Evolutionary conservation across 2,113 vertebrate genomes (phyloP).

Genomic region (Monarcha castaneiventris): DNA sequence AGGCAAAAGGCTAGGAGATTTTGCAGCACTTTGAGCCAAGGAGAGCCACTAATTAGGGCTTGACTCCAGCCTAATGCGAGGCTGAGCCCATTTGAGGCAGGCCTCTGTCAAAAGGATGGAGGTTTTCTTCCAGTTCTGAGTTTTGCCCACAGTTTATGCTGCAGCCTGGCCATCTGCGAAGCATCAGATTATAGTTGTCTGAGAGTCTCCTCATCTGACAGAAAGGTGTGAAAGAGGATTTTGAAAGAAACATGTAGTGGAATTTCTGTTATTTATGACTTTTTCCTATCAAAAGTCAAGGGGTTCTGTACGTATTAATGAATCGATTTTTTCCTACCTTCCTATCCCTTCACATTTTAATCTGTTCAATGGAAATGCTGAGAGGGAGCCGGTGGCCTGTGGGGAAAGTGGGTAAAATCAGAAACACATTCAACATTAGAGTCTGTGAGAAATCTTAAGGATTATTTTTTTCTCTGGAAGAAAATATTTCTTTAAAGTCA

Average conservation of each 20-base stretch:
- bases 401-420: not conserved
- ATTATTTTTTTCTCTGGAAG: not conserved
- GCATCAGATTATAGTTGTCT: not conserved
- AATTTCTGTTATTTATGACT: not conserved
- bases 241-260: not conserved
- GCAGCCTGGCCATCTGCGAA: not conserved
- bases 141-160: not conserved
- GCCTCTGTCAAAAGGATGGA: not conserved
- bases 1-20: not conserved
- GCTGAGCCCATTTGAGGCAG: not conserved
- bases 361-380: not conserved
- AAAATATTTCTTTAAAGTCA: slow-evolving; percentile 8
- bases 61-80: not conserved
- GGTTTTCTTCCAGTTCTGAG: not conserved
- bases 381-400: not conserved
- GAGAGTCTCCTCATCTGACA: not conserved
- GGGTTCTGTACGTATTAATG: not conserved
- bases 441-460: not conserved
- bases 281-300: not conserved
- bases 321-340: not conserved
- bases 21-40: not conserved
- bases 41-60: not conserved
- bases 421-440: not conserved
- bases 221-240: not conserved
- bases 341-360: slow-evolving; percentile 2